Percentiles rank a stretch among this genome's conserved stretches.
Conservation (phyloP, 2,113 vertebrate species). For the Asarcornis scutulata region DNA sequence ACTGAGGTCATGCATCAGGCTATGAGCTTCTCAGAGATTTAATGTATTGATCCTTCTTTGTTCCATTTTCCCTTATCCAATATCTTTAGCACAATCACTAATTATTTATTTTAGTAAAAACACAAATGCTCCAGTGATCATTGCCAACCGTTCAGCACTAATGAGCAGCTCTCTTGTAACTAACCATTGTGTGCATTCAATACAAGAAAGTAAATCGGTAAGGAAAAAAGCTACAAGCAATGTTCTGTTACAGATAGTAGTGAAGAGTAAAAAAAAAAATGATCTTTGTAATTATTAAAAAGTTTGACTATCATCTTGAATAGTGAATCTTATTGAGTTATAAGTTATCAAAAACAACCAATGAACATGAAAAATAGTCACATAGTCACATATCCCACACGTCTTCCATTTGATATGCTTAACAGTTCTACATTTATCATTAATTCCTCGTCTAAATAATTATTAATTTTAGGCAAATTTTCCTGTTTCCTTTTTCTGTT, state of each 20-base stretch:
- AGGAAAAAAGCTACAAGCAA: slow-evolving; percentile 1
- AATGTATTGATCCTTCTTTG: slow-evolving; percentile 18
- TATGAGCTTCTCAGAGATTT: slow-evolving; percentile 5
- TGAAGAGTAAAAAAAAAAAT: not conserved
- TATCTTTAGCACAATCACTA: slow-evolving; percentile 5
- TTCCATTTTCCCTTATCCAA: not conserved
- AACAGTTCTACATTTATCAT: not conserved
- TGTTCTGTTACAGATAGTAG: not conserved
- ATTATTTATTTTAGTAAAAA: slow-evolving; percentile 57
- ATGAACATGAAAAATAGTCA: not conserved
- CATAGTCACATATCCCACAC: not conserved
- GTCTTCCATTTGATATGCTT: not conserved
- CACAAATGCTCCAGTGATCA: slow-evolving; percentile 36
- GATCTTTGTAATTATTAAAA: slow-evolving; percentile 20
- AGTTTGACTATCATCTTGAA: not conserved
- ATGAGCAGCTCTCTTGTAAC: slow-evolving; percentile 32
- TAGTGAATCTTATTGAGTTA: not conserved
- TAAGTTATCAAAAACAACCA: not conserved
- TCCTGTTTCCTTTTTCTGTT: not conserved
- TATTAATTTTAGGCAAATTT: not conserved
- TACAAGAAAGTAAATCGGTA: not conserved
- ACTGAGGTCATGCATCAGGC: not conserved
- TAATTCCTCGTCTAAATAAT: not conserved
- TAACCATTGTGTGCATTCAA: not conserved
- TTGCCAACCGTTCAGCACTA: slow-evolving; percentile 24